Evolutionary conservation across 92 coral and sea anemone genomes (phyloP), one percentile per base, ranked within the genome.

Genomic region (Paragorgia papillata): DNA sequence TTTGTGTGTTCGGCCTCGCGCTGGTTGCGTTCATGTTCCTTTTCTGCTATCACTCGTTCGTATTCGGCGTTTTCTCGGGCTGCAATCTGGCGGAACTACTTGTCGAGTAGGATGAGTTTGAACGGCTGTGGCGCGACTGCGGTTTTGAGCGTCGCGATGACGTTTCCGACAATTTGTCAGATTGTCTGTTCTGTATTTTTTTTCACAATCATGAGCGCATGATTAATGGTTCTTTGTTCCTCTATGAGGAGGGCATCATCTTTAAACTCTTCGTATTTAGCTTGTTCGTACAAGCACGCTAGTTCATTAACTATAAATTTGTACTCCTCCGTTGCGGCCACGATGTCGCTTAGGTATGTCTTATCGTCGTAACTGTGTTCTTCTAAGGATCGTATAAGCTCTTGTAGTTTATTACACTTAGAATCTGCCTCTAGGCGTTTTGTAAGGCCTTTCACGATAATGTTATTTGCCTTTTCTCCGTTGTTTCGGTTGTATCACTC

Each of bases 41-140:
- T 67, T 67, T 67, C 43, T 51, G 50, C 24, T n/a, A n/a, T n/a
- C n/a, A n/a, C n/a, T n/a, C n/a, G n/a, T n/a, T n/a, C n/a, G n/a
- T n/a, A 67, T 25, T 41, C 74, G 18, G 74, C 74, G 37, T 34
- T 43, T 67, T 67, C 74, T 9, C 57, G 57, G 21, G 57, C 57
- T 10, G 57, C 74, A 67, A 14, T 48, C 74, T 67, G 43, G 57
- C 50, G 18, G 15, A 17, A 19, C 74, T 67, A 25, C 74, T 67
- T 2, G 57, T 1, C 50, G 74, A 41, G 19, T 25, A 41, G 24
- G 74, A 12, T 48, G 56, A 67, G 1, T 34, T 37, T 12, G 43
- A 28, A 14, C 35, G 58, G 21, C 35, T 41, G 74, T n/a, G 56
- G 21, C 31, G 18, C 9, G 57, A 67, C 9, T 26, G 74, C 22